Conservation (phyloP, 2,888 invertebrate genomes). For the Vanessa cardui region DNA sequence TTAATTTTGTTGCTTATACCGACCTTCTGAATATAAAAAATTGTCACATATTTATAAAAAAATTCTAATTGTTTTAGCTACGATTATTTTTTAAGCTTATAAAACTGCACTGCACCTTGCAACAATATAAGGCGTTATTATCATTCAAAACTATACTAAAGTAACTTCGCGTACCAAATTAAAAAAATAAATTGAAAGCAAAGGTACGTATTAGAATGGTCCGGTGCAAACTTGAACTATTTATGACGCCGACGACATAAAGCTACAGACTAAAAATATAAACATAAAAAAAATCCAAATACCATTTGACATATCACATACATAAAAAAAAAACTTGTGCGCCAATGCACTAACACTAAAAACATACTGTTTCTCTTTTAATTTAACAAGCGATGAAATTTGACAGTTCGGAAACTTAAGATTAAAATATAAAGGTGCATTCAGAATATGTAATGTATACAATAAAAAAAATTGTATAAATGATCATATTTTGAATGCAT, state of each 20-base stretch:
- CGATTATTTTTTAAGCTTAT: no score
- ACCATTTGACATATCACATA: background rate
- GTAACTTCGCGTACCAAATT: conserved; percentile 5
- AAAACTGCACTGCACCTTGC: background rate
- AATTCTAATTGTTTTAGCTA: background rate
- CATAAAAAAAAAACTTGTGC: no score
- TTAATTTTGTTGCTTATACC: background rate
- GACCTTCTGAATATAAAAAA: background rate
- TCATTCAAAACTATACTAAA: background rate
- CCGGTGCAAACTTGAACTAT: conserved; percentile 46
- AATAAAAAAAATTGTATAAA: no score
- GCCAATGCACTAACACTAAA: no score
- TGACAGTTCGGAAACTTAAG: no score
- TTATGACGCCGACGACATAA: background rate
- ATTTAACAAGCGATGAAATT: no score
- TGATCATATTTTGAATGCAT: no score
- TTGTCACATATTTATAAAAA: background rate
- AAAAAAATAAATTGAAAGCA: conserved; percentile 44
- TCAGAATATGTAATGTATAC: no score
- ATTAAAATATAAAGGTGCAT: no score
- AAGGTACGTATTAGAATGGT: conserved; percentile 74
- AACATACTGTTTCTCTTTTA: no score
- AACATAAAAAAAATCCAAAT: background rate
- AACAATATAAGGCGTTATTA: background rate
- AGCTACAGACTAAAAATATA: conserved; percentile 4